phyloP scores from a whole-genome alignment of 2,888 invertebrate species.

The Dicranocentrus wangi region DNA sequence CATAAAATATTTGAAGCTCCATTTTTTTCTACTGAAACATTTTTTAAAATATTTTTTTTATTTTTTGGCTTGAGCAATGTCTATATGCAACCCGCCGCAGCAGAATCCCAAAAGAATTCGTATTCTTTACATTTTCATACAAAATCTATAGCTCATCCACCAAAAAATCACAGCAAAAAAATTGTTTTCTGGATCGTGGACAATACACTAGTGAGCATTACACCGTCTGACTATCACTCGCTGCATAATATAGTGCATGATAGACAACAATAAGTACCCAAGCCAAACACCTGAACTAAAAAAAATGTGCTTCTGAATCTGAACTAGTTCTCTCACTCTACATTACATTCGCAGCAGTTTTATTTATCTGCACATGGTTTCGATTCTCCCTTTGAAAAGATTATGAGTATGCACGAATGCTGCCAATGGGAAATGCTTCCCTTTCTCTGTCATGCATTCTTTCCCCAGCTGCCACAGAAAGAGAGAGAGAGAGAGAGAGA shows the following conservation, averaged over 20 bases:
- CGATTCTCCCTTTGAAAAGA: slow-evolving; percentile 32
- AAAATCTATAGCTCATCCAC: too few species aligned
- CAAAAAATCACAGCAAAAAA: too few species aligned
- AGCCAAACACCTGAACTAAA: slow-evolving; percentile 47
- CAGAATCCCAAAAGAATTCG: too few species aligned
- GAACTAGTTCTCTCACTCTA: neutral
- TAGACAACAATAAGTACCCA: slow-evolving; percentile 33
- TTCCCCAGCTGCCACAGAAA: slow-evolving; percentile 46
- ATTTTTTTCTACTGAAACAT: too few species aligned
- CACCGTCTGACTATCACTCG: too few species aligned
- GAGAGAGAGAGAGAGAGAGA: slow-evolving; percentile 21
- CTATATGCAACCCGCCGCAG: too few species aligned
- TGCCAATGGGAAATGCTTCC: slow-evolving; percentile 16
- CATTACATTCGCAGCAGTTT: neutral
- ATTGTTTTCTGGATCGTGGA: too few species aligned
- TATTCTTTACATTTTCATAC: too few species aligned
- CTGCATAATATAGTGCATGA: slow-evolving; percentile 35
- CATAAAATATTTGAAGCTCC: too few species aligned
- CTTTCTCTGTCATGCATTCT: slow-evolving; percentile 13
- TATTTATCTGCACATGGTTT: neutral
- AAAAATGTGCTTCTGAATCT: neutral
- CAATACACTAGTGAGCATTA: too few species aligned
- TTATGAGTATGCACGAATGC: slow-evolving; percentile 26
- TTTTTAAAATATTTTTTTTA: too few species aligned
- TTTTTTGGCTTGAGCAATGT: too few species aligned